Conservation (phyloP, 2,888 invertebrate species). For the Myopa tessellatipennis region DNA sequence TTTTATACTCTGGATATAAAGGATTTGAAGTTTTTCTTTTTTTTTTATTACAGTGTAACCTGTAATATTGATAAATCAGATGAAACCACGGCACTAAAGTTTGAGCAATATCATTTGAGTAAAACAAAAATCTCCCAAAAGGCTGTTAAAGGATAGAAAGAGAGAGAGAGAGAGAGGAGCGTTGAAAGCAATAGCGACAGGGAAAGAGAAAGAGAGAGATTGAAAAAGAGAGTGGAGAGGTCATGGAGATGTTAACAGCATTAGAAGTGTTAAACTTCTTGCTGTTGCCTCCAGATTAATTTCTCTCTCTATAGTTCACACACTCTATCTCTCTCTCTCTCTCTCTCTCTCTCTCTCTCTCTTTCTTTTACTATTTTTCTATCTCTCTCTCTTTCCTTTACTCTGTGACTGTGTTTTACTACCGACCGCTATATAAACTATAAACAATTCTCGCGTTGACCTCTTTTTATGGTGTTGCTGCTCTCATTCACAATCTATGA, state of each 20-base stretch:
- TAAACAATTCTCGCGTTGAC: neutral
- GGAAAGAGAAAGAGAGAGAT: neutral
- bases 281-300: too few relatives aligned
- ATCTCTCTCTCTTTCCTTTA: too few relatives aligned
- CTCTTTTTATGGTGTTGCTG: too few relatives aligned
- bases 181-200: neutral
- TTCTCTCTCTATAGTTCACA: too few relatives aligned
- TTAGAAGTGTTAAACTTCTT: too few relatives aligned
- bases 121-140: neutral
- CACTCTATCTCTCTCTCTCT: too few relatives aligned
- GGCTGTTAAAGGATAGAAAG: neutral
- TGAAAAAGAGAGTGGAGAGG: neutral
- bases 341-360: too few relatives aligned
- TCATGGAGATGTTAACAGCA: too few relatives aligned
- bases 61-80: neutral
- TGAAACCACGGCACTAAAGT: neutral
- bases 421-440: neutral
- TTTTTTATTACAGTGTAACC: neutral
- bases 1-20: neutral
- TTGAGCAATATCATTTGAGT: neutral
- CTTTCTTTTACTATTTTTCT: too few relatives aligned
- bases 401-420: too few relatives aligned
- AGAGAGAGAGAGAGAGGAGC: neutral
- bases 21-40: slow-evolving; percentile 4
- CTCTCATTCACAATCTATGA: too few relatives aligned